phyloP scores from a whole-genome alignment of 1,140 invertebrate genomes.

The Neodiprion lecontei region DNA sequence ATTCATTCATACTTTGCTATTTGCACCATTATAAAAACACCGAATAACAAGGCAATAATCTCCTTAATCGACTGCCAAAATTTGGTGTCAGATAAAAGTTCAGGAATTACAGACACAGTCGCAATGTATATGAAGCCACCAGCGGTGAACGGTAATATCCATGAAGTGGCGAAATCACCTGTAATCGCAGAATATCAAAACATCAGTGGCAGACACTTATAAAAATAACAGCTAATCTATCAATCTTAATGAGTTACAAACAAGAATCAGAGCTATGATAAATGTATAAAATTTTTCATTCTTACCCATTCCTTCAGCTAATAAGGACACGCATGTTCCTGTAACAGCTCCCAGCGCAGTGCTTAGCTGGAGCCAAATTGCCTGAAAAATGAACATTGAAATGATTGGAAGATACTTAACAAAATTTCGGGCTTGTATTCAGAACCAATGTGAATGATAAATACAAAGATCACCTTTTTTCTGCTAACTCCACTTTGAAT shows the following conservation, averaged over 20 bases:
- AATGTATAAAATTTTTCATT: slow-evolving; percentile 13
- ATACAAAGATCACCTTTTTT: slow-evolving; percentile 69
- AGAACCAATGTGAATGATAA: slow-evolving; percentile 13
- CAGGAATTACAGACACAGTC: slow-evolving; percentile 95
- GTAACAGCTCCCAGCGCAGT: slow-evolving; percentile 95
- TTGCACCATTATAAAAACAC: slow-evolving; percentile 92
- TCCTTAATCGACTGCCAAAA: slow-evolving; percentile 87
- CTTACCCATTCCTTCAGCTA: slow-evolving; percentile 75
- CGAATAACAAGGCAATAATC: slow-evolving; percentile 80
- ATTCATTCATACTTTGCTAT: slow-evolving; percentile 86
- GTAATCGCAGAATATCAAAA: slow-evolving; percentile 38
- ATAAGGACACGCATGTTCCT: slow-evolving; percentile 86
- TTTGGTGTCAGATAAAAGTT: slow-evolving; percentile 85
- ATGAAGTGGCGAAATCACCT: slow-evolving; percentile 79
- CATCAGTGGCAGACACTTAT: no score
- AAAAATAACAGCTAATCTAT: slow-evolving; percentile 1
- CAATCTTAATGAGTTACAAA: not conserved
- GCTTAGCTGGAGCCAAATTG: slow-evolving; percentile 88
- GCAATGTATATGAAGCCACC: slow-evolving; percentile 99
- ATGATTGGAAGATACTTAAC: slow-evolving; percentile 1
- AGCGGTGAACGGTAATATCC: slow-evolving; percentile 95
- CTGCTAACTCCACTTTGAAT: slow-evolving; percentile 92
- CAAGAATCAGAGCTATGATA: not conserved
- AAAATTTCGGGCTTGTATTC: not conserved
- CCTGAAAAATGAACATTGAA: slow-evolving; percentile 62